Evolutionary conservation across 2,113 vertebrate species (phyloP).

Genomic region (Aptenodytes patagonicus): DNA sequence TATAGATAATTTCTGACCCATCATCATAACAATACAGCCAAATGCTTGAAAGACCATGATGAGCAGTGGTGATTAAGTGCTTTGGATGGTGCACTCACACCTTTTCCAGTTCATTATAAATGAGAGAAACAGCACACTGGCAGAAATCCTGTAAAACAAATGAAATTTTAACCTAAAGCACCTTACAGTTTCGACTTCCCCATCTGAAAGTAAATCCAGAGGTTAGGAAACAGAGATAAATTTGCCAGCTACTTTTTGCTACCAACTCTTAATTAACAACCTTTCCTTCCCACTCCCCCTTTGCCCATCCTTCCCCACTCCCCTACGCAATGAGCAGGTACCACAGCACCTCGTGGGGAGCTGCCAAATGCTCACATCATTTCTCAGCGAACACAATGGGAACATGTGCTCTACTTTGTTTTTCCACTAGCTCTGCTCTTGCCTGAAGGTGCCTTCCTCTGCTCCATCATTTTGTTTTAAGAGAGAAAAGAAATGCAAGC

Average conservation of each 20-base stretch:
- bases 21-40: neutral
- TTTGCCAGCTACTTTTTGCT: neutral
- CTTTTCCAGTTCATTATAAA: neutral
- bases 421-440: neutral
- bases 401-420: neutral
- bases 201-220: neutral
- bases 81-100: neutral
- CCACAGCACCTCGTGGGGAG: neutral
- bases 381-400: neutral
- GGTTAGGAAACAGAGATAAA: neutral
- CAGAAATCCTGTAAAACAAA: neutral
- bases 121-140: neutral
- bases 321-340: neutral
- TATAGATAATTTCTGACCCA: neutral
- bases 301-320: neutral
- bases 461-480: neutral
- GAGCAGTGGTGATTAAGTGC: neutral
- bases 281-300: neutral
- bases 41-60: neutral
- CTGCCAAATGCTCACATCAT: neutral
- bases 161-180: neutral
- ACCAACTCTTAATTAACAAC: neutral
- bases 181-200: neutral
- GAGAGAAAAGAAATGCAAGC: neutral
- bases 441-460: slow-evolving; percentile 26